Evolutionary conservation across 2,888 invertebrate genomes (phyloP).

Genomic region (Melipona bicolor): DNA sequence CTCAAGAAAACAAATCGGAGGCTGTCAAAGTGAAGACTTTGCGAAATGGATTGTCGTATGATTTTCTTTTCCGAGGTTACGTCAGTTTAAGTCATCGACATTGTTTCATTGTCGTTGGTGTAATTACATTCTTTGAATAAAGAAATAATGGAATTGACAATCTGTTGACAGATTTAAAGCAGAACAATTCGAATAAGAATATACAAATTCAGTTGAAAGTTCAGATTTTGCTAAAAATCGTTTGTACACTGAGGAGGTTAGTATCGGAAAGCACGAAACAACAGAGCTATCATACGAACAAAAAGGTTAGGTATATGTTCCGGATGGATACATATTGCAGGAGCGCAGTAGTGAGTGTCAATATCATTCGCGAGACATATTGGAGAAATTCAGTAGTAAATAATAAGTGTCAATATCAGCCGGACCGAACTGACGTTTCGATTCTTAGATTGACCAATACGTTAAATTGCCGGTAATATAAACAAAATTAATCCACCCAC

Average conservation of each 20-base stretch:
- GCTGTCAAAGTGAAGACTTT: too few species aligned
- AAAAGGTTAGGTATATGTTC: not conserved
- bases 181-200: too few species aligned
- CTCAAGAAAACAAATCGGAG: too few species aligned
- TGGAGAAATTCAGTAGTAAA: constrained; percentile 44
- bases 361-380: constrained; percentile 40
- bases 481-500: constrained; percentile 16
- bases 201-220: not conserved
- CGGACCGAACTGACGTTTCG: constrained; percentile 7
- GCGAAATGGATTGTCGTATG: too few species aligned
- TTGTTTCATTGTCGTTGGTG: too few species aligned
- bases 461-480: constrained; percentile 9
- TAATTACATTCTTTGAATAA: too few species aligned
- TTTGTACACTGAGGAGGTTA: not conserved
- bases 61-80: too few species aligned
- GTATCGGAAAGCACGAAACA: too few species aligned
- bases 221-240: not conserved
- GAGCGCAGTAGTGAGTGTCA: constrained; percentile 38
- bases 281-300: not conserved
- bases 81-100: too few species aligned
- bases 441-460: constrained; percentile 26
- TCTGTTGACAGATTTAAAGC: too few species aligned
- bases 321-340: constrained; percentile 7
- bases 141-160: too few species aligned
- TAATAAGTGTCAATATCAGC: constrained; percentile 53